These are phyloP conservation scores for Zygogramma bicolorata DNA, from an alignment of 2,888 invertebrate genomes.

Conservation along the genomic window DNA sequence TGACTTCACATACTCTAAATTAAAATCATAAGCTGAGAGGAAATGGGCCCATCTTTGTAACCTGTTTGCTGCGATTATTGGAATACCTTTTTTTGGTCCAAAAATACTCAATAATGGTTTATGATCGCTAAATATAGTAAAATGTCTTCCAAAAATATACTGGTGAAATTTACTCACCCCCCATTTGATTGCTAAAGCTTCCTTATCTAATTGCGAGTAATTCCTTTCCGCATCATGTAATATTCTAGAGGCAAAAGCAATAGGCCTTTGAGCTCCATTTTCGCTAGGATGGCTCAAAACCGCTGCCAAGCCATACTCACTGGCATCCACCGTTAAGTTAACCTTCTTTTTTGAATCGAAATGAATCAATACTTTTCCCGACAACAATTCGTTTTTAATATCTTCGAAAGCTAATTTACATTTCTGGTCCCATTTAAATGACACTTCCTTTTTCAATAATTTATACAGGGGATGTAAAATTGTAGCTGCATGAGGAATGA, in stretches of 20 bases:
- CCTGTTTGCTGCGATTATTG: neutral
- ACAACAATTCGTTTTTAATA: neutral
- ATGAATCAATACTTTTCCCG: neutral
- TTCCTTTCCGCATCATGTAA: neutral
- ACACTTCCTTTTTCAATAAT: neutral
- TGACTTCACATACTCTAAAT: conserved; percentile 1
- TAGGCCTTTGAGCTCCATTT: neutral
- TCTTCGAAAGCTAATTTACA: neutral
- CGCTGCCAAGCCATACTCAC: conserved; percentile 1
- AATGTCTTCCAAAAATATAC: neutral
- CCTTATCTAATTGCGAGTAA: neutral
- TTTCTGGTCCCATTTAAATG: neutral
- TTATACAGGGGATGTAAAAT: conserved; percentile 6
- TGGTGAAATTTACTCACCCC: neutral
- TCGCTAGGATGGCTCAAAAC: neutral
- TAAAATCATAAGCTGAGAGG: conserved; percentile 4
- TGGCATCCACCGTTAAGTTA: neutral
- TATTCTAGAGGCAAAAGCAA: conserved; percentile 8
- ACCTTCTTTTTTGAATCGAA: neutral
- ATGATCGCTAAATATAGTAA: neutral
- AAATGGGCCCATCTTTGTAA: conserved; percentile 10
- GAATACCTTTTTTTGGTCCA: neutral
- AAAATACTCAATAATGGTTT: neutral
- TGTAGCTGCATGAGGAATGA: conserved; percentile 3
- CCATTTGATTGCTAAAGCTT: neutral